Conservation (phyloP, 2,113 vertebrate species). For the Pelobates fuscus region DNA sequence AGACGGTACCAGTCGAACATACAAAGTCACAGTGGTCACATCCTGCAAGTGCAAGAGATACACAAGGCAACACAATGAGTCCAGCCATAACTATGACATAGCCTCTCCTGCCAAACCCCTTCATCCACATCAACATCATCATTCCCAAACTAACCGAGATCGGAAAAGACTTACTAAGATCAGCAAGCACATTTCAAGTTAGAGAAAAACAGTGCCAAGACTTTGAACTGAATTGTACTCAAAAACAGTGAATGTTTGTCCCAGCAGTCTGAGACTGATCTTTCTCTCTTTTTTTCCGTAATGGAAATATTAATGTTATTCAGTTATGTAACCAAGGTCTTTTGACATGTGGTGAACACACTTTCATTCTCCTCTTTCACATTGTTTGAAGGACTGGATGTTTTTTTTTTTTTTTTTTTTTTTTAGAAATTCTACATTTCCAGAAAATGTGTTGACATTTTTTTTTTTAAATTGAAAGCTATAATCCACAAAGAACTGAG, state of each 20-base stretch:
- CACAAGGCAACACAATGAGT: conserved; percentile 88
- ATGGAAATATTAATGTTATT: conserved; percentile 40
- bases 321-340: not conserved
- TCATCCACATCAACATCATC: conserved; percentile 80
- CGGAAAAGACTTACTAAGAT: conserved; percentile 81
- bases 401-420: conserved; percentile 2
- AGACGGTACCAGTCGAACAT: conserved; percentile 88
- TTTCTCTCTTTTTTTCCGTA: conserved; percentile 66
- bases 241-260: conserved; percentile 57
- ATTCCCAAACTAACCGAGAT: conserved; percentile 63
- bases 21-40: conserved; percentile 90
- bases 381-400: conserved; percentile 35
- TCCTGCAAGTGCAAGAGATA: conserved; percentile 94
- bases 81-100: conserved; percentile 83
- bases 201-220: conserved; percentile 58
- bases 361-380: not conserved
- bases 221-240: conserved; percentile 50
- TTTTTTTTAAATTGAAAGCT: conserved; percentile 7
- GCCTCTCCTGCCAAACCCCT: conserved; percentile 74
- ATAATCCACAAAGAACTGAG: not conserved
- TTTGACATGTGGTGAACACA: conserved; percentile 3
- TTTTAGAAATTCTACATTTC: not conserved
- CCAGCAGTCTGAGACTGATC: conserved; percentile 66
- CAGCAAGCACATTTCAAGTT: conserved; percentile 79
- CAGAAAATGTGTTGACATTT: conserved; percentile 9